Evolutionary conservation across 2,797 vertebrate genomes (phyloP).

Genomic region (Myripristis jacobus): DNA sequence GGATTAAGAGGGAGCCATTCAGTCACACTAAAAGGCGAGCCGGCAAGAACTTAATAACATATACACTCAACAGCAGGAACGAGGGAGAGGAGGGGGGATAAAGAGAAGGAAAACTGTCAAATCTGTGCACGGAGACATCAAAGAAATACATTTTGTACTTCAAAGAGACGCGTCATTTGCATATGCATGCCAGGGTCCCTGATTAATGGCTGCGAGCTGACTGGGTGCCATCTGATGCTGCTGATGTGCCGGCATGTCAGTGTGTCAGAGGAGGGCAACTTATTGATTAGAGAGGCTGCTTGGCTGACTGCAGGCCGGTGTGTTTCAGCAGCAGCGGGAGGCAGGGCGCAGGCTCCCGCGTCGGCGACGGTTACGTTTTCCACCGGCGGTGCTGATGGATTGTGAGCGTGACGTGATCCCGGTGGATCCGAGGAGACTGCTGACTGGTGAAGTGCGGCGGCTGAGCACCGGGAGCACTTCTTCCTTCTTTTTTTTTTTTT

Average conservation of each 20-base stretch:
- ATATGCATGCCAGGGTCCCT: slow-evolving; percentile 14
- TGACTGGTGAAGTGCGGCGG: no score
- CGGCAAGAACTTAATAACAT: not conserved
- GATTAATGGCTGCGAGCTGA: slow-evolving; percentile 21
- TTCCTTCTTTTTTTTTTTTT: not conserved
- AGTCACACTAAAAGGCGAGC: slow-evolving; percentile 14
- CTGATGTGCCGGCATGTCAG: slow-evolving; percentile 1
- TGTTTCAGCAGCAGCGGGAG: no score
- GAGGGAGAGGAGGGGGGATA: not conserved
- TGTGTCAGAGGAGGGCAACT: slow-evolving; percentile 9
- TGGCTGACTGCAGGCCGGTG: not conserved
- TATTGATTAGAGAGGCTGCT: not conserved
- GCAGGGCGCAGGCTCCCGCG: no score
- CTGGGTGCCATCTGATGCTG: slow-evolving; percentile 2
- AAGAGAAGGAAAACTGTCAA: not conserved
- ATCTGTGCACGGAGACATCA: slow-evolving; percentile 37
- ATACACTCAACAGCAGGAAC: not conserved
- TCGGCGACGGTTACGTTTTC: no score
- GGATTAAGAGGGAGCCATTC: slow-evolving; percentile 15
- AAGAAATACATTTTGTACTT: slow-evolving; percentile 16
- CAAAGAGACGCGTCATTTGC: slow-evolving; percentile 36
- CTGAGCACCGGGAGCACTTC: no score
- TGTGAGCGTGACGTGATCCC: no score
- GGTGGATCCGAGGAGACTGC: no score
- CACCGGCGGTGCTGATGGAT: no score